These are phyloP conservation scores for Heptranchias perlo DNA, from an alignment of 2,113 vertebrate genomes.

Conservation along the genomic window DNA sequence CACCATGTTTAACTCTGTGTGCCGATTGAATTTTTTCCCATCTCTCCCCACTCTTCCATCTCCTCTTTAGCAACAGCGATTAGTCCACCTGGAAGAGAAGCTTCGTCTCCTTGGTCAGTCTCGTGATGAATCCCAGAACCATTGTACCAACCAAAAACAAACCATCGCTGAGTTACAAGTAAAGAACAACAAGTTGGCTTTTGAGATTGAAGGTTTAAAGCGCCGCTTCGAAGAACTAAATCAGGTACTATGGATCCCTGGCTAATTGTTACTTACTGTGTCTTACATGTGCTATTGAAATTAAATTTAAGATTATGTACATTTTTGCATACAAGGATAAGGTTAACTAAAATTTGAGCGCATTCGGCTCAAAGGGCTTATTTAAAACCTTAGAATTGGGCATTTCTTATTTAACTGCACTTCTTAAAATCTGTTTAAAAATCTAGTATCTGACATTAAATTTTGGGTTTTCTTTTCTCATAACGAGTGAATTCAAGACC, in stretches of 20 bases:
- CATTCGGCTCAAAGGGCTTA: background rate
- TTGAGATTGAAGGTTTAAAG: conserved; percentile 65
- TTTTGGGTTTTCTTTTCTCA: background rate
- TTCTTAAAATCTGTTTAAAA: background rate
- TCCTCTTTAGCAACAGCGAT: conserved; percentile 65
- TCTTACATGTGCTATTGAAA: background rate
- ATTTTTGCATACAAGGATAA: background rate
- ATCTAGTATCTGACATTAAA: background rate
- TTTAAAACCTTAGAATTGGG: background rate
- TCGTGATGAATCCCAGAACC: conserved; percentile 72
- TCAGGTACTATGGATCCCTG: conserved; percentile 61
- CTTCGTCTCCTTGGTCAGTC: conserved; percentile 64
- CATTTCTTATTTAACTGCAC: background rate
- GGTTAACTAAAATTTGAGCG: background rate
- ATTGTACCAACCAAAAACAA: conserved; percentile 79
- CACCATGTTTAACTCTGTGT: background rate
- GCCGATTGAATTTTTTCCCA: background rate
- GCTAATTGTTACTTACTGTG: background rate
- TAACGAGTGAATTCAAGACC: background rate
- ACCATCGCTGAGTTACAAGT: conserved; percentile 66
- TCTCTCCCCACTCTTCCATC: no score
- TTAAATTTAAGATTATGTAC: background rate
- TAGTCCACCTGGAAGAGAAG: conserved; percentile 78
- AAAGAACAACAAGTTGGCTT: conserved; percentile 61
- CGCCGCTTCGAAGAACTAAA: conserved; percentile 75